Conservation (phyloP, 2,797 vertebrate genomes). For the Staurois parvus region DNA sequence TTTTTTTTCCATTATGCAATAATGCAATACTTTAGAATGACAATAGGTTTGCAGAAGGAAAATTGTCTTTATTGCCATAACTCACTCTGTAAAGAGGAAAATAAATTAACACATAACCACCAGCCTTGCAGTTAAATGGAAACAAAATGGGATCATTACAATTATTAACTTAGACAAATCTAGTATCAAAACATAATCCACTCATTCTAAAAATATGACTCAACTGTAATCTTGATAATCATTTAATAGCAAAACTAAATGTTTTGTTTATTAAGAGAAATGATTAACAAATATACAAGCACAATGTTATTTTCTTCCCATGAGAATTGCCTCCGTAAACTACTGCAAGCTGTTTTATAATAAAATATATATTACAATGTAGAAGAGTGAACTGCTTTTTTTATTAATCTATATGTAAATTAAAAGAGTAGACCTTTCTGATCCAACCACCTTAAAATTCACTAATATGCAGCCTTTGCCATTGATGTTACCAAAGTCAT, state of each 20-base stretch:
- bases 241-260: slow-evolving; percentile 1
- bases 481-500: no score
- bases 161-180: neutral
- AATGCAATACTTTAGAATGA: no score
- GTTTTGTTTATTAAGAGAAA: neutral
- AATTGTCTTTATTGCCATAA: no score
- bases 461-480: no score
- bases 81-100: no score
- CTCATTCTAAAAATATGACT: neutral
- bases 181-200: neutral
- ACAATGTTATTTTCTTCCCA: neutral
- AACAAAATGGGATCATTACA: no score
- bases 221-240: neutral
- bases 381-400: no score
- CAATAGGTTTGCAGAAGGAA: no score
- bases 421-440: neutral
- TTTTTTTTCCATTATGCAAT: no score
- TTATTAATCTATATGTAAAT: neutral
- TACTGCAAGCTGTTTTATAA: neutral
- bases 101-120: no score
- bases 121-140: neutral
- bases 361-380: neutral
- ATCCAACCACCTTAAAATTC: no score
- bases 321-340: neutral
- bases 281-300: neutral